phyloP scores from a whole-genome alignment of 2,888 invertebrate genomes.

The Gastrophysa polygoni region DNA sequence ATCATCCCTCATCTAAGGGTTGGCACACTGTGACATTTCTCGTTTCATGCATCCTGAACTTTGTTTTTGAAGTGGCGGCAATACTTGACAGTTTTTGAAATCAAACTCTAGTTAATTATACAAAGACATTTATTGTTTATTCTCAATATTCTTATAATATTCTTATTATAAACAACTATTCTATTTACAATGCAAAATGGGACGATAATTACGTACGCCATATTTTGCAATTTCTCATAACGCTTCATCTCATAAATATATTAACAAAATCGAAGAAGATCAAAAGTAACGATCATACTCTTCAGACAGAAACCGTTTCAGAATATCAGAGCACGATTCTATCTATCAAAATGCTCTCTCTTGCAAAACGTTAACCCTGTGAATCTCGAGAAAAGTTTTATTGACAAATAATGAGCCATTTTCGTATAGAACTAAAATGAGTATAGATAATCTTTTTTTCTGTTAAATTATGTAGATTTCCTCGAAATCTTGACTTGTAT shows the following conservation, averaged over 20 bases:
- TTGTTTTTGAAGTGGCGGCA: no score
- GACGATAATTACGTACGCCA: constrained; percentile 56
- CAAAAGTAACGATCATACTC: neutral
- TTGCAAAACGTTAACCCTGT: neutral
- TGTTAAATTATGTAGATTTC: no score
- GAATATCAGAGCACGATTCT: neutral
- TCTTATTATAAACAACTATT: constrained; percentile 59
- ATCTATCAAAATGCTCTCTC: neutral
- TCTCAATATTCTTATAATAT: constrained; percentile 58
- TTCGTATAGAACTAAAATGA: neutral
- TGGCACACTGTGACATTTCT: no score
- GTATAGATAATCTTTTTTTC: no score
- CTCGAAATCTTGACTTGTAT: no score
- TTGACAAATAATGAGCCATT: neutral
- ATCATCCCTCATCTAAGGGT: no score
- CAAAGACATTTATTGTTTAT: constrained; percentile 59
- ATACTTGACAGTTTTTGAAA: no score
- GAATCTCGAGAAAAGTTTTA: neutral
- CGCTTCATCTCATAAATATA: constrained; percentile 13
- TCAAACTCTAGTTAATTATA: constrained; percentile 44
- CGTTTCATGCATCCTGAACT: no score
- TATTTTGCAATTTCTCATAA: constrained; percentile 48
- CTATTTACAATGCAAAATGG: constrained; percentile 59
- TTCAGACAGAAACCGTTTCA: neutral
- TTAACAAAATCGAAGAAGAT: neutral